Percentiles rank a stretch among this genome's conserved stretches.
phyloP scores from a whole-genome alignment of 2,888 invertebrate genomes.

The Amphipoea lucens region DNA sequence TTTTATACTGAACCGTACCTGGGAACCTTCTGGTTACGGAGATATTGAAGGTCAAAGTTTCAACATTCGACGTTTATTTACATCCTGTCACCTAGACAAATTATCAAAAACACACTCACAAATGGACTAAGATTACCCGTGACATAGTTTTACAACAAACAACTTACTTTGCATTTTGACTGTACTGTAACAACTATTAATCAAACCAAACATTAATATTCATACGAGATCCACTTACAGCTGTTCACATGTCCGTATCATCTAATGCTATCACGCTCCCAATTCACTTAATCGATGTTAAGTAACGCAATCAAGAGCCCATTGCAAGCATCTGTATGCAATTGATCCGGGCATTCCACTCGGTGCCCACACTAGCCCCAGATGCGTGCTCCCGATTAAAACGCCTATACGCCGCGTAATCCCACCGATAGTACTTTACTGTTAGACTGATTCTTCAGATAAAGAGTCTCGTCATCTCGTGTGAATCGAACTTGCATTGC shows the following conservation, averaged over 20 bases:
- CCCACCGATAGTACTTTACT: slow-evolving; percentile 55
- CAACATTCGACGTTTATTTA: background rate
- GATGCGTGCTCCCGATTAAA: slow-evolving; percentile 63
- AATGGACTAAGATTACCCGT: background rate
- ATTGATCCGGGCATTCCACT: slow-evolving; percentile 76
- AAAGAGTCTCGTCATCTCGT: slow-evolving; percentile 10
- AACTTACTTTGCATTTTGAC: background rate
- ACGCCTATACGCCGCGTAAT: slow-evolving; percentile 65
- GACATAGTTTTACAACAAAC: background rate
- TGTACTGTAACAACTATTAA: background rate
- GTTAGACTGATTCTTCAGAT: slow-evolving; percentile 52
- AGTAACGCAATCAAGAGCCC: slow-evolving; percentile 74
- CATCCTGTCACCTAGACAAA: background rate
- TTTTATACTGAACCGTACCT: background rate
- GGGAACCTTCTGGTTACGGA: background rate
- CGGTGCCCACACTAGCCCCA: slow-evolving; percentile 59
- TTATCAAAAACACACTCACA: background rate
- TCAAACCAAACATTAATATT: slow-evolving; percentile 9
- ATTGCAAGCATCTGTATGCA: slow-evolving; percentile 76
- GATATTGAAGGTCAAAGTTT: background rate
- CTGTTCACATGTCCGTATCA: slow-evolving; percentile 56
- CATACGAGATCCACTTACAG: slow-evolving; percentile 37
- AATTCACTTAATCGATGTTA: slow-evolving; percentile 71
- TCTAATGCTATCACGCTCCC: slow-evolving; percentile 66
- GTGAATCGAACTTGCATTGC: slow-evolving; percentile 11